Base-by-base conservation (phyloP, 2,888 invertebrate genomes). In the Cheilosia soror region DNA sequence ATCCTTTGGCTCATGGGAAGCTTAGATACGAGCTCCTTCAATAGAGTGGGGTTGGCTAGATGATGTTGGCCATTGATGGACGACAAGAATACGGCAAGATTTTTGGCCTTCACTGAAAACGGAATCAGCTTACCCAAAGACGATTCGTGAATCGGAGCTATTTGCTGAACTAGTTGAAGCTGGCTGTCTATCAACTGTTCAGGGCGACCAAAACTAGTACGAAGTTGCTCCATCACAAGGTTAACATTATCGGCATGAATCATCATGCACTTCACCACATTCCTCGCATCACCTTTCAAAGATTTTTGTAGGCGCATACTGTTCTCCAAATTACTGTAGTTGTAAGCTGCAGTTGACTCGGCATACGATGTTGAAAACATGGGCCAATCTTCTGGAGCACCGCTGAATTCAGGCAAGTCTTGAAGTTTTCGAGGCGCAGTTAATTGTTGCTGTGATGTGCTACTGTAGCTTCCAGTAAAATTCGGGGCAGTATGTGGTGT, bases 381-480 rank as follows among this genome's bases (percentile, higher is more conserved):
- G 13, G 79, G 82, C 84, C 87, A 87, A 44, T 84, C 79, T 31
- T 84, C 77, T 13, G 82, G 85, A n/a, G 66, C 71, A 1, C 80
- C 80, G 20, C 76, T 73, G 44, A 87, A 87, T 42, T 44, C 76
- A 13, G 87, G 76, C 25, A 87, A 66, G 40, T 81, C 83, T 31
- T 84, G 72, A 47, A 75, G 40, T 11, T 84, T 84, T 20, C 68
- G 69, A 42, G 44, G 63, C n/a, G 55, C 44, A 33, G 11, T 25
- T 25, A 55, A 55, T 25, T 44, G 29, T 57, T 55, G 55, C 15
- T 65, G 73, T 7, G 31, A 57, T 44, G 44, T 20, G n/a, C 60
- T 15, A 60, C 15, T 51, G 49, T 29, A 60, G 49, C 15, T 37
- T 60, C 60, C 71, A 60, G 60, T 13, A 29, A 49, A 29, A 2